Percentiles rank a stretch among this genome's conserved stretches.
These are phyloP conservation scores for Aphidius ervi DNA, from an alignment of 1,140 invertebrate genomes.

Conservation along the genomic window DNA sequence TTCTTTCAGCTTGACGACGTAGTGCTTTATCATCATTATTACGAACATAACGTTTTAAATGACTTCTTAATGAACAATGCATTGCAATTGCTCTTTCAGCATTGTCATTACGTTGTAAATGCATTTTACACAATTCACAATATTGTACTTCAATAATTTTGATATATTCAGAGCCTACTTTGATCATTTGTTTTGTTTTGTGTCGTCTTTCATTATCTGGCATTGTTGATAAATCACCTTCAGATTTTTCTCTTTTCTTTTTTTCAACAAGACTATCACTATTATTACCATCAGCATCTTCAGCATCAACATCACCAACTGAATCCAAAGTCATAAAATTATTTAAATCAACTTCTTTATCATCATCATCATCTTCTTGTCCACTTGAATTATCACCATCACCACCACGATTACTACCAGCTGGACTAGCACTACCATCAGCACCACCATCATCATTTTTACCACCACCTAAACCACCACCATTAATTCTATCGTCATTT, in stretches of 20 bases:
- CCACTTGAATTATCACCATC: constrained; percentile 55
- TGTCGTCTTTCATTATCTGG: constrained; percentile 44
- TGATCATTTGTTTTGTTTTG: constrained; percentile 64
- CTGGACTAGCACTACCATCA: constrained; percentile 26
- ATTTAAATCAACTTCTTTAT: constrained; percentile 73
- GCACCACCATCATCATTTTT: neutral
- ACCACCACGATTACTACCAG: constrained; percentile 43
- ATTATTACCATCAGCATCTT: constrained; percentile 46
- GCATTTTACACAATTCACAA: constrained; percentile 72
- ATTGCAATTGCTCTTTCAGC: constrained; percentile 60
- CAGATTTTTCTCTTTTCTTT: constrained; percentile 53
- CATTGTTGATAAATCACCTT: constrained; percentile 44
- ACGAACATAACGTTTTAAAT: constrained; percentile 68
- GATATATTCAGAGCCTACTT: constrained; percentile 72
- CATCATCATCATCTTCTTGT: constrained; percentile 63
- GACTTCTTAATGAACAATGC: constrained; percentile 67
- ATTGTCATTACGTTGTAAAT: constrained; percentile 62
- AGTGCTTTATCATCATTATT: constrained; percentile 69
- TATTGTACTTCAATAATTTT: constrained; percentile 67
- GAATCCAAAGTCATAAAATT: constrained; percentile 81
- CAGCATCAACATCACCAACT: constrained; percentile 77
- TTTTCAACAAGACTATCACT: constrained; percentile 61
- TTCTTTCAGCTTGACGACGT: constrained; percentile 63
- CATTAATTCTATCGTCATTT: neutral
- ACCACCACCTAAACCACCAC: no score